Evolutionary conservation across 2,888 invertebrate genomes (phyloP), one percentile per base, ranked within the genome.

Genomic region (Phytoseiulus persimilis): DNA sequence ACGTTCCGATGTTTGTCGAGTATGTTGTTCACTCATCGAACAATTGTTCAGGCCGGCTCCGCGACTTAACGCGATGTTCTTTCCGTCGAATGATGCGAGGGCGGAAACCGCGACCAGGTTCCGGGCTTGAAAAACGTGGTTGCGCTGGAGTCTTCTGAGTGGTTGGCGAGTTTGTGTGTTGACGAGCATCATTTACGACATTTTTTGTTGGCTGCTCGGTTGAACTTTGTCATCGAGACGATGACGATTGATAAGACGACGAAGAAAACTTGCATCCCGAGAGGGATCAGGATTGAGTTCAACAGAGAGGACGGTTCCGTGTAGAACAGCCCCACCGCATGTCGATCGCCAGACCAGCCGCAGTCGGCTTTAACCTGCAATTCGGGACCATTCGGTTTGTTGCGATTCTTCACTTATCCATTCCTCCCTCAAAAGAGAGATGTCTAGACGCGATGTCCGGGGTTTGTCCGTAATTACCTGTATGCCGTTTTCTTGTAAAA

Each of bases 401-500:
- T 9, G 3, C 39, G 39, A 39, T 3, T 39, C 39, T 39, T 39
- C 39, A 6, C n/a, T 83, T 14, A 83, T 11, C 11, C 3, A 28
- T 31, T 83, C 32, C 11, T 31, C n/a, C n/a, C 83, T 28, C 14
- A 32, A 28, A 83, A 0, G 18, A 31, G 2, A 31, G 83, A 18
- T n/a, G n/a, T n/a, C n/a, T n/a, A n/a, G n/a, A n/a, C n/a, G n/a
- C n/a, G n/a, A n/a, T n/a, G n/a, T n/a, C n/a, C n/a, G n/a, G 2
- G 31, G 31, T 32, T 2, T 2, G 83, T 31, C 31, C 83, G 83
- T 2, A 31, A 18, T 31, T 83, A 92, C 91, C 46, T 92, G 90
- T 92, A 97, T 97, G 31, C 90, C 91, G 91, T 96, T 96, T 92
- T 96, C 96, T 93, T 96, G 96, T 92, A 95, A 95, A 92, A 96